Evolutionary conservation across 2,113 vertebrate species (phyloP).

Genomic region (Todiramphus chloris): DNA sequence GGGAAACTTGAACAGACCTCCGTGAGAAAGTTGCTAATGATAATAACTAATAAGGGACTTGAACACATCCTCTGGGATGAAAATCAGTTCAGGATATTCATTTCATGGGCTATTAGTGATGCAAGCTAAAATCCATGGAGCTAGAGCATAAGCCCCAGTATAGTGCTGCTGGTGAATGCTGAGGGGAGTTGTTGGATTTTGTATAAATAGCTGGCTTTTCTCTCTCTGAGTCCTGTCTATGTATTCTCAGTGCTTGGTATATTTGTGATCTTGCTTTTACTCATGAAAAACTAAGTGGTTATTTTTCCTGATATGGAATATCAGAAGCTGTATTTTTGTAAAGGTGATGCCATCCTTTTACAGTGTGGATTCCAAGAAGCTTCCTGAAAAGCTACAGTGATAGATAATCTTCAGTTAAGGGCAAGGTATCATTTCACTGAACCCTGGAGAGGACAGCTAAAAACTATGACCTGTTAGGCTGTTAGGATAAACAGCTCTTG

Average conservation of each 20-base stretch:
- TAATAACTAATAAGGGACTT: neutral
- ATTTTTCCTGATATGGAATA: neutral
- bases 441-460: neutral
- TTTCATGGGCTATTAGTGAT: neutral
- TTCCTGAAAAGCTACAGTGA: neutral
- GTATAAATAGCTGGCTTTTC: neutral
- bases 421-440: neutral
- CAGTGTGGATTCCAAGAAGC: neutral
- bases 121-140: neutral
- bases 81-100: neutral
- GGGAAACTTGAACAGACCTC: neutral
- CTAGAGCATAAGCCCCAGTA: neutral
- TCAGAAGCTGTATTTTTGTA: neutral
- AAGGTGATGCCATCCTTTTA: neutral
- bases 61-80: neutral
- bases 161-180: neutral
- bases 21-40: neutral
- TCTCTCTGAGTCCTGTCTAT: neutral
- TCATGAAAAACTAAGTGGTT: neutral
- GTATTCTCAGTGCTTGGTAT: neutral
- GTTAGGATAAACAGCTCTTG: neutral
- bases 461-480: neutral
- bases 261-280: neutral
- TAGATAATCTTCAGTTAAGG: neutral
- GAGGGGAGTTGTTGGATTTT: fast-evolving